Conservation (phyloP, 2,113 vertebrate species). For the Choloepus hoffmanni region DNA sequence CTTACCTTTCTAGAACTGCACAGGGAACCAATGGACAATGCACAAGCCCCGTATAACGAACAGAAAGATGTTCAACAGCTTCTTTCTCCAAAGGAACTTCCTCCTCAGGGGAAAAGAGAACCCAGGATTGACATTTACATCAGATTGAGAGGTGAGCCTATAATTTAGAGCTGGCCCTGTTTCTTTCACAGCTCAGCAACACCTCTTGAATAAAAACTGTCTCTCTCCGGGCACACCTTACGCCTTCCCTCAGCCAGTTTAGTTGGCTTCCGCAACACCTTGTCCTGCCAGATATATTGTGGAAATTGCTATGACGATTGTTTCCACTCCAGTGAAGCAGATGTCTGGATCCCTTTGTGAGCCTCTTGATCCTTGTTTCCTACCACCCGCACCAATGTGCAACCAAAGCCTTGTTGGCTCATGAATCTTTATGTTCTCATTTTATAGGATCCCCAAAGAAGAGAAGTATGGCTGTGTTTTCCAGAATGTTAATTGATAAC, state of each 20-base stretch:
- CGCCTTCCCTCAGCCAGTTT: background rate
- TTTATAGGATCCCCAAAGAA: slow-evolving; percentile 61
- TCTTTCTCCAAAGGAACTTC: background rate
- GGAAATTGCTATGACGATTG: slow-evolving; percentile 36
- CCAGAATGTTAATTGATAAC: slow-evolving; percentile 64
- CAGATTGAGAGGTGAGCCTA: background rate
- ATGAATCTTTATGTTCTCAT: slow-evolving; percentile 62
- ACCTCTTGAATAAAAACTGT: slow-evolving; percentile 31
- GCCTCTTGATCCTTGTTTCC: background rate
- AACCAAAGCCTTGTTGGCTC: slow-evolving; percentile 46
- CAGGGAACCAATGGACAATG: background rate
- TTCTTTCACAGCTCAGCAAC: slow-evolving; percentile 35
- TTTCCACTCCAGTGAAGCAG: slow-evolving; percentile 53
- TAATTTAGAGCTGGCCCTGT: background rate
- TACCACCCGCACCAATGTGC: background rate
- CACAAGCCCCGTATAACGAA: background rate
- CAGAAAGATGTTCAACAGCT: background rate
- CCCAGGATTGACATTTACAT: background rate
- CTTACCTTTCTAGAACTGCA: slow-evolving; percentile 2
- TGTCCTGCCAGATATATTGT: slow-evolving; percentile 32
- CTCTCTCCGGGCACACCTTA: background rate
- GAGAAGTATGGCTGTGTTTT: slow-evolving; percentile 31
- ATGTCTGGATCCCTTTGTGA: slow-evolving; percentile 46
- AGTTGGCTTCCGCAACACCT: slow-evolving; percentile 27
- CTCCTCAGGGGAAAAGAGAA: slow-evolving; percentile 20